phyloP scores from a whole-genome alignment of 2,113 vertebrate genomes.

The Paratilapia polleni region DNA sequence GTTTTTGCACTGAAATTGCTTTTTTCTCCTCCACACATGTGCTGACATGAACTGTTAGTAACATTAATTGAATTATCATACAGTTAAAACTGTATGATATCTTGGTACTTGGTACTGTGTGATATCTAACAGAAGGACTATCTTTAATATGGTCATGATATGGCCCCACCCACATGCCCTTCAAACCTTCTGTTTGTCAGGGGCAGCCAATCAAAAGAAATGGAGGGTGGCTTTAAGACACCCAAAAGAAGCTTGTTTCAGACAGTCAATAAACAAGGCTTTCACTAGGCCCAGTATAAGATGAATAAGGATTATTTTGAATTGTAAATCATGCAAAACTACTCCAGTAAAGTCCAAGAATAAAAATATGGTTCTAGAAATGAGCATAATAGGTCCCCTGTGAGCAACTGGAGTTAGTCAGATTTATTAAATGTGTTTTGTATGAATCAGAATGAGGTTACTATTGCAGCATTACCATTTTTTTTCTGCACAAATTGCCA shows the following conservation, averaged over 20 bases:
- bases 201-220: neutral
- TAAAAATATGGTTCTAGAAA: neutral
- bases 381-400: neutral
- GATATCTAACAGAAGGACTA: no score
- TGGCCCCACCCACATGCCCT: neutral
- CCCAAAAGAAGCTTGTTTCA: no score
- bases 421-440: neutral
- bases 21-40: neutral
- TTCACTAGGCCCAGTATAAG: neutral
- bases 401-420: neutral
- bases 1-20: neutral
- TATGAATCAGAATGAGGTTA: neutral
- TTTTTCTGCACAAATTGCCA: slow-evolving; percentile 48
- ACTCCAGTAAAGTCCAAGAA: neutral
- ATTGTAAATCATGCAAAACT: neutral
- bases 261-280: neutral
- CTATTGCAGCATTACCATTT: neutral
- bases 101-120: no score
- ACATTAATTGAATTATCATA: no score
- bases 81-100: no score
- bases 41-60: no score
- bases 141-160: neutral
- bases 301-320: neutral
- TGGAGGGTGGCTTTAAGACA: neutral
- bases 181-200: neutral